Conservation (phyloP, 2,113 vertebrate species). For the Corythornis cristatus region DNA sequence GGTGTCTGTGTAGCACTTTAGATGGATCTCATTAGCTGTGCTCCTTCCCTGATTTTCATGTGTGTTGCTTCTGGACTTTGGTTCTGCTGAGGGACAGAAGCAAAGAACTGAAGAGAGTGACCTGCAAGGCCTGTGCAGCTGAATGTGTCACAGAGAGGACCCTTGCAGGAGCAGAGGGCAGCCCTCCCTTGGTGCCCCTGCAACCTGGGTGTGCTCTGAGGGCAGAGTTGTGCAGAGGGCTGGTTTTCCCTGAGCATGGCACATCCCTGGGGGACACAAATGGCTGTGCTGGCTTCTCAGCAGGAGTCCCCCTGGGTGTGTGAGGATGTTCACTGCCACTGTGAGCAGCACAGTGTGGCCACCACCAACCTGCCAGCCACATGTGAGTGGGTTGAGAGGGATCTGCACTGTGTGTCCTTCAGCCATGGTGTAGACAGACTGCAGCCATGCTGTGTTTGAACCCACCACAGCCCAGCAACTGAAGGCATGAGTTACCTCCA, state of each 20-base stretch:
- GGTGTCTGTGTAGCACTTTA: not conserved
- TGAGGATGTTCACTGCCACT: not conserved
- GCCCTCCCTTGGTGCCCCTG: not conserved
- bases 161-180: not conserved
- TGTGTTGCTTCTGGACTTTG: not conserved
- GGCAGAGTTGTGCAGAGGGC: not conserved
- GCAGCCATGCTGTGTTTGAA: slow-evolving; percentile 72
- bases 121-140: not conserved
- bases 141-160: not conserved
- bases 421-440: slow-evolving; percentile 74
- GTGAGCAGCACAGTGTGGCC: not conserved
- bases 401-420: slow-evolving; percentile 47
- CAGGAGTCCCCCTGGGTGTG: not conserved
- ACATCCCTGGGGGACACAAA: not conserved
- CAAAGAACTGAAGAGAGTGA: not conserved
- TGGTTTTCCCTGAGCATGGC: not conserved
- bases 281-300: not conserved
- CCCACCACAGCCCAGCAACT: slow-evolving; percentile 64
- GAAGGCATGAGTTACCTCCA: slow-evolving; percentile 76
- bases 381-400: not conserved
- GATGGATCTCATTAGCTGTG: not conserved
- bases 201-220: not conserved
- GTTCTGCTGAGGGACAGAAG: not conserved
- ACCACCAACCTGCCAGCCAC: not conserved
- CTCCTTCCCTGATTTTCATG: not conserved